Evolutionary conservation across 2,113 vertebrate genomes (phyloP).

Genomic region (Terrapene triunguis): DNA sequence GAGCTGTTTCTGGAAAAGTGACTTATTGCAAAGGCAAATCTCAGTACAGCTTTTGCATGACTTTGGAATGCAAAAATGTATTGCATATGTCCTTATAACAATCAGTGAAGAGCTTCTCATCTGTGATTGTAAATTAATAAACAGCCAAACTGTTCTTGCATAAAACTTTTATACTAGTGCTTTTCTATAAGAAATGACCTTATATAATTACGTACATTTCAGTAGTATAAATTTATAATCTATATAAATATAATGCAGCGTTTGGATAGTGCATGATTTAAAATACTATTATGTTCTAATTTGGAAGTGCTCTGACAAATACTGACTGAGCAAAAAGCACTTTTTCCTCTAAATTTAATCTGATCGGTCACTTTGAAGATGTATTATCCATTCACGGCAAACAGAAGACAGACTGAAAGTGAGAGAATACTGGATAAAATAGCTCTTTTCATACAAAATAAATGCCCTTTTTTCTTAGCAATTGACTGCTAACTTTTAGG

Average conservation of each 20-base stretch:
- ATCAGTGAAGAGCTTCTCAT: slow-evolving; percentile 34
- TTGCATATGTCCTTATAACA: not conserved
- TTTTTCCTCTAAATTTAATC: slow-evolving; percentile 46
- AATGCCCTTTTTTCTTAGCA: not conserved
- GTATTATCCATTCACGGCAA: not conserved
- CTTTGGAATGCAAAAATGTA: slow-evolving; percentile 19
- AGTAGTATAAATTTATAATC: slow-evolving; percentile 54
- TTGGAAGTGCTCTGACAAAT: slow-evolving; percentile 38
- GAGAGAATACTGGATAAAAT: not conserved
- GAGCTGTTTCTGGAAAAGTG: not conserved
- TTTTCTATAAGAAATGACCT: slow-evolving; percentile 74
- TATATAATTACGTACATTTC: slow-evolving; percentile 55
- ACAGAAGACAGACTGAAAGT: not conserved
- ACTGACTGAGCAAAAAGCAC: slow-evolving; percentile 37
- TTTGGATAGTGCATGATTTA: slow-evolving; percentile 58
- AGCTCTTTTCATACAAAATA: not conserved
- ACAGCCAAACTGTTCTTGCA: slow-evolving; percentile 67
- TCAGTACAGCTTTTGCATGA: not conserved
- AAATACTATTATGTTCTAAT: slow-evolving; percentile 23
- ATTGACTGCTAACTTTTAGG: slow-evolving; percentile 22
- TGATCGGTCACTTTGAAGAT: slow-evolving; percentile 16
- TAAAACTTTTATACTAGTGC: slow-evolving; percentile 66
- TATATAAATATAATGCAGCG: slow-evolving; percentile 9
- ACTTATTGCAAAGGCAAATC: not conserved
- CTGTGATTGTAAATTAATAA: slow-evolving; percentile 74